phyloP scores from a whole-genome alignment of 2,113 vertebrate species.

The Menidia beryllina region DNA sequence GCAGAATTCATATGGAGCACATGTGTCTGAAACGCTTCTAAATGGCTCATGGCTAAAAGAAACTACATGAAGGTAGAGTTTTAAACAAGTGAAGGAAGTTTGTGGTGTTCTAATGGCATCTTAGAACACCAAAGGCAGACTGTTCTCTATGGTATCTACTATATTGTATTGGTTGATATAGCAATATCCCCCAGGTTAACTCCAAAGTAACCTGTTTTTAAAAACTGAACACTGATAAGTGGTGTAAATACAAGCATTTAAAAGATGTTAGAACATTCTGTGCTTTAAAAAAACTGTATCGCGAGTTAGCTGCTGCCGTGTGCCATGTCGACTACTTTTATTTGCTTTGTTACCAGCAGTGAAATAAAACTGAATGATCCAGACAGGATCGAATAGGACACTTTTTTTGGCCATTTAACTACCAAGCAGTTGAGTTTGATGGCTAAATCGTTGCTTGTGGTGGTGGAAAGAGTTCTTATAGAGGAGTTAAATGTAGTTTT shows the following conservation, averaged over 20 bases:
- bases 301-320: conserved; percentile 32
- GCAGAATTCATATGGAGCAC: conserved; percentile 12
- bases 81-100: conserved; percentile 11
- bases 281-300: conserved; percentile 27
- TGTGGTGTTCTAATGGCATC: conserved; percentile 11
- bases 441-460: neutral
- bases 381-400: neutral
- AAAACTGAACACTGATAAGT: neutral
- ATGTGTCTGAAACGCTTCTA: conserved; percentile 31
- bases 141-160: neutral
- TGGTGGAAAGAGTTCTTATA: too few species aligned
- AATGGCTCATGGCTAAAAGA: conserved; percentile 29
- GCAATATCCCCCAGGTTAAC: conserved; percentile 23
- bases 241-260: neutral
- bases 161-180: too few species aligned
- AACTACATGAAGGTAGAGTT: conserved; percentile 28
- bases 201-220: neutral
- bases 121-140: neutral
- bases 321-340: conserved; percentile 25
- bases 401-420: conserved; percentile 9
- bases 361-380: conserved; percentile 16
- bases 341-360: neutral
- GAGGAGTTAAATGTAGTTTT: too few species aligned
- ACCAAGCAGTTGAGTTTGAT: neutral
- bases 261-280: neutral